These are phyloP conservation scores for Drosophila ohnishii DNA, from an alignment of 1,140 invertebrate species.

Conservation along the genomic window DNA sequence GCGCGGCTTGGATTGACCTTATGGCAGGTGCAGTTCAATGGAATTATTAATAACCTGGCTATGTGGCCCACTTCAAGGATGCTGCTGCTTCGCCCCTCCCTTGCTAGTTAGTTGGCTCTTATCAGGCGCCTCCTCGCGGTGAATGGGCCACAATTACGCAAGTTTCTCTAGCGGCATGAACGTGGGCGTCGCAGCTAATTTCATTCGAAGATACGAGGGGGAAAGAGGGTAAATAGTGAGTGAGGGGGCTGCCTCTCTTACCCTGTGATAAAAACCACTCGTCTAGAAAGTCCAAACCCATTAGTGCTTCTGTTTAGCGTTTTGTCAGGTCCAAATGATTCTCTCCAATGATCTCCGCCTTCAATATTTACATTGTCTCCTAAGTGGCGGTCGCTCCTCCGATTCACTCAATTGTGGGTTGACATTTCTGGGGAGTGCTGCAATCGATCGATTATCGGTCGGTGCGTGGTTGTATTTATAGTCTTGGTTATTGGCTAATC, in stretches of 20 bases:
- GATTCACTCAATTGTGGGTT: conserved; percentile 42
- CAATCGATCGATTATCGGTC: conserved; percentile 49
- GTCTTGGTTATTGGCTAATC: conserved; percentile 54
- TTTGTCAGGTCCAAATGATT: conserved; percentile 37
- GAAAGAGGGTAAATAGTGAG: neutral
- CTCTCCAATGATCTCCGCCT: conserved; percentile 34
- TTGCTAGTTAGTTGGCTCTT: conserved; percentile 26
- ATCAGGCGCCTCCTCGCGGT: conserved; percentile 34
- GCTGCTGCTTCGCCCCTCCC: neutral
- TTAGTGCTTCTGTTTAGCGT: conserved; percentile 46
- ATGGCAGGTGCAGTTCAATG: conserved; percentile 76
- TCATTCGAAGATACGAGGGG: conserved; percentile 9
- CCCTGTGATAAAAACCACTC: conserved; percentile 83
- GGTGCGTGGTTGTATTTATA: conserved; percentile 62
- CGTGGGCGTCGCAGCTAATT: conserved; percentile 41
- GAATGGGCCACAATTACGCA: conserved; percentile 70
- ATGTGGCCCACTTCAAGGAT: conserved; percentile 47
- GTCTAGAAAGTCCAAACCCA: conserved; percentile 82
- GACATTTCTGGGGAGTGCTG: conserved; percentile 57
- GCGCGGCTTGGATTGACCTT: conserved; percentile 61
- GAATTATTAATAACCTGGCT: conserved; percentile 62
- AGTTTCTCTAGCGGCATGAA: conserved; percentile 44
- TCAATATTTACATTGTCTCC: conserved; percentile 76
- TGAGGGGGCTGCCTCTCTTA: conserved; percentile 48
- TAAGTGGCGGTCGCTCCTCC: conserved; percentile 28